A percentile compares a stretch with the other conserved stretches of the same genome.
phyloP scores from a whole-genome alignment of 2,888 invertebrate species.

The Cosmorhoe ocellata region DNA sequence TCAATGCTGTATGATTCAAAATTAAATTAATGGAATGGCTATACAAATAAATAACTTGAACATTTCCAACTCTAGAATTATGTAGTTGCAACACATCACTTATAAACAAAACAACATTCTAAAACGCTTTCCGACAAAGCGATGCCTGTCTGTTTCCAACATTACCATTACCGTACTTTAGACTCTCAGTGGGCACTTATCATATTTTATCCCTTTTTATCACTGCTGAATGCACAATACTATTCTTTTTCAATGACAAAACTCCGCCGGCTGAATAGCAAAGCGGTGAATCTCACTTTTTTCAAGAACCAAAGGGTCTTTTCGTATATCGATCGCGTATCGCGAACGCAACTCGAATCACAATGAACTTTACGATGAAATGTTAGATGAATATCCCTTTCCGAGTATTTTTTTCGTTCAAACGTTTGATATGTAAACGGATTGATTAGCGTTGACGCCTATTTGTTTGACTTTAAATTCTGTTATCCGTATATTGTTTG shows the following conservation, averaged over 20 bases:
- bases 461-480: constrained; percentile 17
- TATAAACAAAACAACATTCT: constrained; percentile 2
- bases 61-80: too few relatives aligned
- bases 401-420: constrained; percentile 39
- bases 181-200: constrained; percentile 36
- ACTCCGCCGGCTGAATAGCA: constrained; percentile 63
- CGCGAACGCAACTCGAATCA: constrained; percentile 58
- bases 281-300: constrained; percentile 62
- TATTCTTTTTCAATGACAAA: constrained; percentile 71
- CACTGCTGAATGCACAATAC: constrained; percentile 59
- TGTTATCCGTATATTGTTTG: constrained; percentile 8
- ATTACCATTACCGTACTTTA: constrained; percentile 28
- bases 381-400: constrained; percentile 47
- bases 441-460: constrained; percentile 33
- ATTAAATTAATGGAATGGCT: too few relatives aligned
- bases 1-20: too few relatives aligned
- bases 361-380: constrained; percentile 59
- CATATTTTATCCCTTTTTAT: constrained; percentile 62
- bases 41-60: too few relatives aligned
- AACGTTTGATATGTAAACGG: constrained; percentile 45
- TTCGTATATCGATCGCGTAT: constrained; percentile 69
- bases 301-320: constrained; percentile 59
- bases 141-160: constrained; percentile 21
- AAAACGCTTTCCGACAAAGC: constrained; percentile 12
- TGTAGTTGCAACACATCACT: too few relatives aligned